These are phyloP conservation scores for Monoplex corrugatus DNA, from an alignment of 2,888 invertebrate species.

Conservation along the genomic window DNA sequence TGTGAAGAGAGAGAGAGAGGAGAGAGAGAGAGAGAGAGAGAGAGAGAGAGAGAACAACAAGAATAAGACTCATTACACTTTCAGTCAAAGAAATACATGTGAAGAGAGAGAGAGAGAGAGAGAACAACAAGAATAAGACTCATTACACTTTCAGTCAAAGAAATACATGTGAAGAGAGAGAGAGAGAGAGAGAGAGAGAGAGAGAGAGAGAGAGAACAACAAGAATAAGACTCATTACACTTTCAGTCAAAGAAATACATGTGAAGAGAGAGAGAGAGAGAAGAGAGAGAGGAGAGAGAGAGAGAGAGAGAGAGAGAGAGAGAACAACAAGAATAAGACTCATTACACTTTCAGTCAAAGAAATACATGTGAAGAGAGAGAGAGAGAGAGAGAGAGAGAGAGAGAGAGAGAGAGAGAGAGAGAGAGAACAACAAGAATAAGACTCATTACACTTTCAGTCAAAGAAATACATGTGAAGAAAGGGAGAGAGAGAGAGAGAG, in stretches of 20 bases:
- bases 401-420: background rate
- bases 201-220: background rate
- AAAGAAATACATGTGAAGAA: no score
- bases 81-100: background rate
- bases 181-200: background rate
- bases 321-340: no score
- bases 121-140: background rate
- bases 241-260: no score
- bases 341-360: background rate
- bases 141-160: no score
- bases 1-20: no score
- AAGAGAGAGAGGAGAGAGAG: background rate
- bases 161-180: background rate
- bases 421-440: background rate
- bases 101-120: background rate
- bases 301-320: background rate
- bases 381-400: background rate
- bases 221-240: background rate
- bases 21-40: constrained; percentile 8
- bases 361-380: background rate
- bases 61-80: background rate
- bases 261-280: background rate
- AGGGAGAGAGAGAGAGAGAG: background rate
- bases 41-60: constrained; percentile 4
- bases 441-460: background rate